Evolutionary conservation across 1,140 invertebrate genomes (phyloP).

Genomic region (Caenorhabditis elegans): WBcel235 BX284603.4:3607001-3607500

Average conservation of each 20-base stretch:
- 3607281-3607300: too few relatives aligned
- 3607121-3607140: conserved; percentile 25
- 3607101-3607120: neutral
- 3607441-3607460: too few relatives aligned
- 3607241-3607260: neutral
- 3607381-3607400: too few relatives aligned
- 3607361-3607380: too few relatives aligned
- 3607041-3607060: conserved; percentile 7
- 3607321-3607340: too few relatives aligned
- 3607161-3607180: neutral
- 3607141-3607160: conserved; percentile 13
- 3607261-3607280: too few relatives aligned
- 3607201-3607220: neutral
- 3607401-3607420: too few relatives aligned
- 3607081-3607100: neutral
- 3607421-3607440: too few relatives aligned
- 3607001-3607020: neutral
- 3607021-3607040: neutral
- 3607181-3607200: conserved; percentile 5
- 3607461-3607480: too few relatives aligned
- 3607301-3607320: too few relatives aligned
- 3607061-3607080: conserved; percentile 21
- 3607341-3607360: too few relatives aligned
- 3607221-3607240: neutral
- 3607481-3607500: too few relatives aligned